Percentiles rank a stretch among this genome's conserved stretches.
phyloP scores from a whole-genome alignment of 2,113 vertebrate genomes.

The Dasyprocta punctata region DNA sequence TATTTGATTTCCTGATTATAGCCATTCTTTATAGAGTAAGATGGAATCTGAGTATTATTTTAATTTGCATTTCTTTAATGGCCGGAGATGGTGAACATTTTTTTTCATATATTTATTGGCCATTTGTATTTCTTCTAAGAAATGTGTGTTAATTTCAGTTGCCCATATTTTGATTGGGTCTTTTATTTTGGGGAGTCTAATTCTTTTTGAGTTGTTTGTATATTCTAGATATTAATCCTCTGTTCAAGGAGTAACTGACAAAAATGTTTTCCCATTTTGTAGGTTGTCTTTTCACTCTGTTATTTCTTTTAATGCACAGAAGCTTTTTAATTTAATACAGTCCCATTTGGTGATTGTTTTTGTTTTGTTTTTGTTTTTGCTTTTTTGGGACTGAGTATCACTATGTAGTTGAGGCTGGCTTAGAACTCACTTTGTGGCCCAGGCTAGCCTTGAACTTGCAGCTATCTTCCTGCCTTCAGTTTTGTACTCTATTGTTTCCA shows the following conservation, averaged over 20 bases:
- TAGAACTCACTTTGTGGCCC: not conserved
- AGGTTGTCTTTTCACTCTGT: not conserved
- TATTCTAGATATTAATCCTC: not conserved
- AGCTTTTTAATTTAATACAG: not conserved
- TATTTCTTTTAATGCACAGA: not conserved
- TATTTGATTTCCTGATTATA: not conserved
- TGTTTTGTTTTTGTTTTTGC: not conserved
- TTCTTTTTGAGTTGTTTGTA: not conserved
- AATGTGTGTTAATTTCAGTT: not conserved
- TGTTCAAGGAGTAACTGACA: not conserved
- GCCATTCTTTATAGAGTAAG: not conserved
- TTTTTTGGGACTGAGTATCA: not conserved
- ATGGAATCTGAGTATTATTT: not conserved
- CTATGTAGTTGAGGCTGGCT: not conserved
- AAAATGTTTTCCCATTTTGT: not conserved
- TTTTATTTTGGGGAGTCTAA: not conserved
- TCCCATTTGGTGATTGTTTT: not conserved
- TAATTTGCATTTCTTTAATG: not conserved
- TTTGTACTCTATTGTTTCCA: too few species aligned
- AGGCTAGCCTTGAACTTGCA: not conserved
- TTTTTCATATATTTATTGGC: not conserved
- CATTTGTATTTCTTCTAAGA: not conserved
- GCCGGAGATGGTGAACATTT: not conserved
- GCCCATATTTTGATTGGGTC: not conserved
- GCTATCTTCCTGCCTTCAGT: not conserved